These are phyloP conservation scores for Thaumetopoea pityocampa DNA, from an alignment of 1,140 invertebrate species.

Conservation along the genomic window DNA sequence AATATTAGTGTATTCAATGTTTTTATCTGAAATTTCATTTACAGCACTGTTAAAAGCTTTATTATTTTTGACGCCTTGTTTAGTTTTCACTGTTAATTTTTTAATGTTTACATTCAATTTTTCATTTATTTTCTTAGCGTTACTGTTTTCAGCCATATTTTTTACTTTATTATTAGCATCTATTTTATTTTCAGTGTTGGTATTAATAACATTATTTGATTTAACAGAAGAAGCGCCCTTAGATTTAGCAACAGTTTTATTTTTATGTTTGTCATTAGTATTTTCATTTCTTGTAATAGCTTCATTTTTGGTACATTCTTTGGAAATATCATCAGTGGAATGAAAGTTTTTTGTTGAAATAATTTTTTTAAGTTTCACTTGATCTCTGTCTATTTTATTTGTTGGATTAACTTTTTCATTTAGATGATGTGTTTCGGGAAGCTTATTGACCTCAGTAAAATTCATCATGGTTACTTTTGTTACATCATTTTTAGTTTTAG, in stretches of 20 bases:
- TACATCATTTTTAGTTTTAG: too few relatives aligned
- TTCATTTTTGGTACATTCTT: slow-evolving; percentile 5
- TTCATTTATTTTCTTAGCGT: too few relatives aligned
- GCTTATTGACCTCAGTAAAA: too few relatives aligned
- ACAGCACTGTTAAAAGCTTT: too few relatives aligned
- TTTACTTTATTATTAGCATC: neutral
- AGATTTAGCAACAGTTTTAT: slow-evolving; percentile 1
- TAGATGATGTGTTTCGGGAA: too few relatives aligned
- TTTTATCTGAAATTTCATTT: too few relatives aligned
- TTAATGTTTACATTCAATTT: too few relatives aligned
- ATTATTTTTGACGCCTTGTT: too few relatives aligned
- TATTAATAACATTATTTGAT: neutral
- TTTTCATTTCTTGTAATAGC: neutral
- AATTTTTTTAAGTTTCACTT: slow-evolving; percentile 2
- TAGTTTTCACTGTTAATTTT: too few relatives aligned
- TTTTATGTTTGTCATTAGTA: neutral
- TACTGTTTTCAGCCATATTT: neutral
- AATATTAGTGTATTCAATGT: too few relatives aligned
- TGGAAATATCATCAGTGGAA: slow-evolving; percentile 2
- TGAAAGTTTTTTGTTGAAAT: neutral
- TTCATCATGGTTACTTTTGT: too few relatives aligned
- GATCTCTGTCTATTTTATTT: neutral
- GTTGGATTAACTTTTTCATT: neutral
- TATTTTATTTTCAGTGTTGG: slow-evolving; percentile 1
- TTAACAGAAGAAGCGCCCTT: neutral